These are phyloP conservation scores for Tetramorium alpestre DNA, from an alignment of 1,140 invertebrate genomes.

Conservation along the genomic window DNA sequence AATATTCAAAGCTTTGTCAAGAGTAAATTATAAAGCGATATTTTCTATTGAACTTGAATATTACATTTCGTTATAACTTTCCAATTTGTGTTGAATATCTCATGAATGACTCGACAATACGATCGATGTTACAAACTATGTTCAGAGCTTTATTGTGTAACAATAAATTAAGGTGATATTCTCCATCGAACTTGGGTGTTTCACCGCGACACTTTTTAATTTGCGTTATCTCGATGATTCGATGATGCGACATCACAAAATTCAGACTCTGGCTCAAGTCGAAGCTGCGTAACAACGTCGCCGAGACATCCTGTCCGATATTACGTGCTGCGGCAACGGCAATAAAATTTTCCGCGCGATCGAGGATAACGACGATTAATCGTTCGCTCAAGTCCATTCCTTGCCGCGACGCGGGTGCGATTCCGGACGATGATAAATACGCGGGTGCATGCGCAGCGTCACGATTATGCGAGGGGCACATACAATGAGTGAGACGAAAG, in stretches of 20 bases:
- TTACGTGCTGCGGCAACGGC: not conserved
- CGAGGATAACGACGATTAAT: conserved; percentile 44
- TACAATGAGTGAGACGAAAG: conserved; percentile 32
- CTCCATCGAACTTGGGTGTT: not conserved
- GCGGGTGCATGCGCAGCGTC: conserved; percentile 22
- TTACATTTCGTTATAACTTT: not conserved
- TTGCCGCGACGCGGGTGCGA: conserved; percentile 1
- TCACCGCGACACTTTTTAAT: not conserved
- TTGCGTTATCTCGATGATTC: not conserved
- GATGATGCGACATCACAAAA: not conserved
- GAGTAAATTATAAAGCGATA: not conserved
- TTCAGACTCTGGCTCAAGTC: not conserved
- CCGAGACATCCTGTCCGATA: not conserved
- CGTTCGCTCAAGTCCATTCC: conserved; percentile 7
- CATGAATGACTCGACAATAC: not conserved
- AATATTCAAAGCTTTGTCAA: too few species aligned
- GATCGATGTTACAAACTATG: not conserved
- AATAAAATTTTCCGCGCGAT: conserved; percentile 39
- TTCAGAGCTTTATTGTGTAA: not conserved
- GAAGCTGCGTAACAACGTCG: not conserved
- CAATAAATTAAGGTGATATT: not conserved
- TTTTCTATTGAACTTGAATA: not conserved
- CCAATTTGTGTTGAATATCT: not conserved
- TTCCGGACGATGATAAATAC: conserved; percentile 45
- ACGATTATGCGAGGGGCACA: conserved; percentile 16